A percentile compares a stretch with the other conserved stretches of the same genome.
phyloP scores from a whole-genome alignment of 2,113 vertebrate species.

The Sminthopsis crassicaudata region DNA sequence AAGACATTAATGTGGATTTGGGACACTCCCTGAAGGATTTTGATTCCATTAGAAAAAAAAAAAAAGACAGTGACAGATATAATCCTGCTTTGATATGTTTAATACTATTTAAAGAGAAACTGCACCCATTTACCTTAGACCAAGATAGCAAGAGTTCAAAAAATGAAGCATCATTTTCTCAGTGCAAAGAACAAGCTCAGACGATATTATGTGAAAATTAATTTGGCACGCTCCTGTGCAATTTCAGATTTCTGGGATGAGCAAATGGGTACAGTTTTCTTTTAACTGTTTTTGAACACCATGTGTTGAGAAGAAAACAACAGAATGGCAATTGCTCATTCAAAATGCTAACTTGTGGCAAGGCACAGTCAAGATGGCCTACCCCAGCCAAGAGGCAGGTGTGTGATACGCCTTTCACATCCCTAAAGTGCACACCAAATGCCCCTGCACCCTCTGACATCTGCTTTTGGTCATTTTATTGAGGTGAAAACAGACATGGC shows the following conservation, averaged over 20 bases:
- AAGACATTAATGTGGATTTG: constrained; percentile 76
- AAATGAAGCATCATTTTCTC: constrained; percentile 73
- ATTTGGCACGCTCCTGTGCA: constrained; percentile 84
- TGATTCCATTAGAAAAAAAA: constrained; percentile 72
- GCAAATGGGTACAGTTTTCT: constrained; percentile 88
- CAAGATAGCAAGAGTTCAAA: constrained; percentile 73
- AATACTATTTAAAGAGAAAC: constrained; percentile 72
- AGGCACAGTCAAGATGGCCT: constrained; percentile 80
- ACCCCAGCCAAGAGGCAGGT: constrained; percentile 86
- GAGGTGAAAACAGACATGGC: constrained; percentile 73
- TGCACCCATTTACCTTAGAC: constrained; percentile 77
- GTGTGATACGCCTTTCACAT: constrained; percentile 81
- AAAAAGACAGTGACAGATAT: constrained; percentile 71
- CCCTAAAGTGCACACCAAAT: constrained; percentile 82
- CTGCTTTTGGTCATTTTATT: constrained; percentile 81
- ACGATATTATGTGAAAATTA: constrained; percentile 82
- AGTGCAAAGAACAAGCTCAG: constrained; percentile 75
- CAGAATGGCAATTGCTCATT: constrained; percentile 90
- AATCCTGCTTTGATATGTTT: constrained; percentile 73
- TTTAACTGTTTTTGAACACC: constrained; percentile 90
- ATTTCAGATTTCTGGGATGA: constrained; percentile 86
- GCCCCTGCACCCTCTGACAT: constrained; percentile 83
- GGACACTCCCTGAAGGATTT: constrained; percentile 79
- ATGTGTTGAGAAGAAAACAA: constrained; percentile 91
- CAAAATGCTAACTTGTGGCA: constrained; percentile 89